Conservation (phyloP, 2,797 vertebrate genomes). For the Galagoides demidoff region DNA sequence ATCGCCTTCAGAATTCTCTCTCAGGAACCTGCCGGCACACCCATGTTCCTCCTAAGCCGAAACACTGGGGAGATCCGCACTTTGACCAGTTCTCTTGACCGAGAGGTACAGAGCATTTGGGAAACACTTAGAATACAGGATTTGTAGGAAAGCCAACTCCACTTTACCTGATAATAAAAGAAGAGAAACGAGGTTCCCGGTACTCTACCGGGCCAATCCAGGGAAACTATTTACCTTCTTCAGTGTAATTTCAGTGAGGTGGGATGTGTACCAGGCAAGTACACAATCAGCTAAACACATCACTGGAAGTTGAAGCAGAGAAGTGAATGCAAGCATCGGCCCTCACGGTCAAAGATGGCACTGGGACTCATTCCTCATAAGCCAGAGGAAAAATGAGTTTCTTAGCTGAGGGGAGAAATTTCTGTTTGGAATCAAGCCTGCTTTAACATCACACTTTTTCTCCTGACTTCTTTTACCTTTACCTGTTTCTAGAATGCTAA, state of each 20-base stretch:
- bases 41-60: conserved; percentile 90
- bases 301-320: not conserved
- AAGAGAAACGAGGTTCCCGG: not conserved
- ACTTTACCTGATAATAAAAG: not conserved
- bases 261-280: not conserved
- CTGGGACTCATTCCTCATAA: not conserved
- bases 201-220: not conserved
- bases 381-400: not conserved
- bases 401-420: not conserved
- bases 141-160: not conserved
- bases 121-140: not conserved
- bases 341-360: not conserved
- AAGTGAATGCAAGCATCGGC: not conserved
- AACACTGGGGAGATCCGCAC: conserved; percentile 91
- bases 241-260: not conserved
- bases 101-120: conserved; percentile 91
- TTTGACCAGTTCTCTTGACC: conserved; percentile 89
- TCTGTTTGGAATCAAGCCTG: conserved; percentile 22
- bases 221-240: not conserved
- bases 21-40: conserved; percentile 88
- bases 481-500: not conserved
- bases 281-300: not conserved
- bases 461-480: not conserved
- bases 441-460: not conserved
- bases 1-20: conserved; percentile 92